Conservation (phyloP, 2,888 invertebrate genomes). For the Hermaeophaga mercurialis region DNA sequence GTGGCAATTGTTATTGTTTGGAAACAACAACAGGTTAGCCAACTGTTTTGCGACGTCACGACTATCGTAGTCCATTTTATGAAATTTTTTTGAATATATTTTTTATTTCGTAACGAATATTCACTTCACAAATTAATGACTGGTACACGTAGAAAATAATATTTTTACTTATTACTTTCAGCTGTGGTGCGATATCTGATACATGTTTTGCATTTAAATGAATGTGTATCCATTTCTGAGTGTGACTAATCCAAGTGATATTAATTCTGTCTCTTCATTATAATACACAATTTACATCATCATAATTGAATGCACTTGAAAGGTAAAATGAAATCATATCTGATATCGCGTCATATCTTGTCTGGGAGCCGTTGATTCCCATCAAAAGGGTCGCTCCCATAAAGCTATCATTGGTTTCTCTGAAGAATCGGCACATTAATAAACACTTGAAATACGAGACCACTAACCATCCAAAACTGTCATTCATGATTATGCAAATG, state of each 20-base stretch:
- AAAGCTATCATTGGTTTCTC: slow-evolving; percentile 40
- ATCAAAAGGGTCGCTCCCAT: slow-evolving; percentile 40
- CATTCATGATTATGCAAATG: slow-evolving; percentile 52
- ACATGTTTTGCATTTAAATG: too few species aligned
- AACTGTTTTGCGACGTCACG: too few species aligned
- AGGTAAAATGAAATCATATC: slow-evolving; percentile 4
- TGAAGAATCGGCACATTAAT: slow-evolving; percentile 44
- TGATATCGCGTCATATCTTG: slow-evolving; percentile 22
- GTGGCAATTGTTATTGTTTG: too few species aligned
- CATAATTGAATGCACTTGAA: slow-evolving; percentile 12
- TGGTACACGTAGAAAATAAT: too few species aligned
- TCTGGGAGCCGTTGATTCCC: slow-evolving; percentile 39
- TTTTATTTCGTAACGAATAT: too few species aligned
- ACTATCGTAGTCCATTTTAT: too few species aligned
- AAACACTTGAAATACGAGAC: slow-evolving; percentile 46
- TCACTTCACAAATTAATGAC: too few species aligned
- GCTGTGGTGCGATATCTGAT: too few species aligned
- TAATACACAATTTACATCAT: neutral
- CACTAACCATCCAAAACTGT: slow-evolving; percentile 45
- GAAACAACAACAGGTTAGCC: too few species aligned
- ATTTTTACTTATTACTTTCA: too few species aligned
- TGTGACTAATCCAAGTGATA: neutral
- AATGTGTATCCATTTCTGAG: too few species aligned
- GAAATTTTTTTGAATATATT: too few species aligned
- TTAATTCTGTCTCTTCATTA: neutral